A percentile compares a stretch with the other conserved stretches of the same genome.
These are phyloP conservation scores for Graptemys geographica DNA, from an alignment of 2,797 vertebrate genomes.

Conservation along the genomic window DNA sequence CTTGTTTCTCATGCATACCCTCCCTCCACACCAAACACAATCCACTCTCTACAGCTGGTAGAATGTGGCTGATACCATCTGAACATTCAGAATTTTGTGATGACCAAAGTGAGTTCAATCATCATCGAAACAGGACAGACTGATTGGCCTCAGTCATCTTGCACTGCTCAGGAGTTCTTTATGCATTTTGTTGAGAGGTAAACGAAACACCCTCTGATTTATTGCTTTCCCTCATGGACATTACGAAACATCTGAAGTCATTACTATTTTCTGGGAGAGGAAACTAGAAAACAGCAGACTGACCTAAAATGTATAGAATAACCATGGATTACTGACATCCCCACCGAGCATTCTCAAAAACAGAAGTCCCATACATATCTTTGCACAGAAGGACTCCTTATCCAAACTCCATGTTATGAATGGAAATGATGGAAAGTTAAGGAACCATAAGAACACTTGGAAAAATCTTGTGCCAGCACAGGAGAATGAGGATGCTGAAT, in stretches of 20 bases:
- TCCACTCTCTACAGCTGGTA: neutral
- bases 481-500: neutral
- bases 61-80: neutral
- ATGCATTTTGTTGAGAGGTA: neutral
- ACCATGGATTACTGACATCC: neutral
- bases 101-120: neutral
- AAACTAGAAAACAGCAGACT: fast-evolving
- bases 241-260: neutral
- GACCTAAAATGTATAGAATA: fast-evolving
- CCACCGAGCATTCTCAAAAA: neutral
- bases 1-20: neutral
- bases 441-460: fast-evolving
- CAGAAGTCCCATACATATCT: no score
- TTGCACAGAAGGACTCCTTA: neutral
- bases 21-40: neutral
- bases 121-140: neutral
- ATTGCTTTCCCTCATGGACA: neutral
- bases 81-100: neutral
- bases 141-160: neutral
- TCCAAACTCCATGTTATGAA: neutral
- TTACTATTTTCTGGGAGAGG: neutral
- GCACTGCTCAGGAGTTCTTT: neutral
- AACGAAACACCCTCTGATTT: neutral
- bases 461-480: fast-evolving
- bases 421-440: neutral